Evolutionary conservation across 64 coral and sea anemone genomes (phyloP).

Genomic region (Dendronephthya gigantea): DNA sequence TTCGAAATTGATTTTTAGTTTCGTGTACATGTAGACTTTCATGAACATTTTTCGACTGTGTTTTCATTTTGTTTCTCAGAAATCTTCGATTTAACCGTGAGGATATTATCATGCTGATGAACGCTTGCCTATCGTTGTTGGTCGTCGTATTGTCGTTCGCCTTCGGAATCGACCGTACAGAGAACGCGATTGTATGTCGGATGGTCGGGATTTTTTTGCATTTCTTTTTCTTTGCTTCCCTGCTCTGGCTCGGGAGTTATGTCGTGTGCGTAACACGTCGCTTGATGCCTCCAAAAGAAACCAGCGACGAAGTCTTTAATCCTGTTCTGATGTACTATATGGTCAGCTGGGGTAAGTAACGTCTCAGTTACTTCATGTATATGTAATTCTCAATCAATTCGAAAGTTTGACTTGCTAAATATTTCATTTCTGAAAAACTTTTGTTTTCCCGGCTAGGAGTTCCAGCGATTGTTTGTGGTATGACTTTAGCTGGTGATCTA

Average conservation of each 20-base stretch:
- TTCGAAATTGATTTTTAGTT: neutral
- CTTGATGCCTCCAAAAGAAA: slow-evolving; percentile 49
- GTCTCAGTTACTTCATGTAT: neutral
- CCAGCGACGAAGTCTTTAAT: slow-evolving; percentile 56
- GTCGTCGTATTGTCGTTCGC: slow-evolving; percentile 66
- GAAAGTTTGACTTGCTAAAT: neutral
- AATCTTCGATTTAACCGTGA: slow-evolving; percentile 75
- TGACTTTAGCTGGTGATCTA: slow-evolving; percentile 77
- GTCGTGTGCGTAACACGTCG: slow-evolving; percentile 62
- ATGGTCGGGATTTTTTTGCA: slow-evolving; percentile 64
- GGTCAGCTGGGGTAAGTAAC: slow-evolving; percentile 87
- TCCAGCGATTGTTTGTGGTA: slow-evolving; percentile 94
- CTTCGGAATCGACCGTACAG: slow-evolving; percentile 53
- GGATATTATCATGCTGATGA: slow-evolving; percentile 91
- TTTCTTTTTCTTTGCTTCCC: slow-evolving; percentile 69
- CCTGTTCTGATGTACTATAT: slow-evolving; percentile 94
- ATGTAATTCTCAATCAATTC: neutral
- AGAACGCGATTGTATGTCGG: slow-evolving; percentile 58
- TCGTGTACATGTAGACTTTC: neutral
- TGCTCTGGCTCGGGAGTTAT: slow-evolving; percentile 84
- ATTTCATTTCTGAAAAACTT: neutral
- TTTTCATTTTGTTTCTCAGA: slow-evolving; percentile 17
- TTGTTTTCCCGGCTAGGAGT: slow-evolving; percentile 42
- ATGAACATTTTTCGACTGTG: neutral
- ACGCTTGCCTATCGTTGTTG: slow-evolving; percentile 61